These are phyloP conservation scores for Actenoides lindsayi DNA, from an alignment of 2,113 vertebrate species.

Conservation along the genomic window DNA sequence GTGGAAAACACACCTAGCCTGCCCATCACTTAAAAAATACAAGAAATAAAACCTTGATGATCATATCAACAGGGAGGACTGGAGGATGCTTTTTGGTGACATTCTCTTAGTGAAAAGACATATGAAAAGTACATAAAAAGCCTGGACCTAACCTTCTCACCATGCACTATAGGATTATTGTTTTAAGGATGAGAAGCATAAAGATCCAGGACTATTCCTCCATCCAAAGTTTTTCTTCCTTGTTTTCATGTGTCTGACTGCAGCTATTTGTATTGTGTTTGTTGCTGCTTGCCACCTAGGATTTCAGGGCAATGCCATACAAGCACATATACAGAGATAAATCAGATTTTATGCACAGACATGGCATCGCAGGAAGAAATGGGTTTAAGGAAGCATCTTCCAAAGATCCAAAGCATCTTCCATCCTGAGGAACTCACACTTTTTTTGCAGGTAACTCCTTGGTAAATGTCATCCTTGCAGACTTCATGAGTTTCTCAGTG, in stretches of 20 bases:
- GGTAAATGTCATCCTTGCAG: background rate
- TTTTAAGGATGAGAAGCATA: background rate
- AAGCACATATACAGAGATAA: background rate
- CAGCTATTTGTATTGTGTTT: background rate
- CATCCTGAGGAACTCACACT: background rate
- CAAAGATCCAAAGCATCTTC: background rate
- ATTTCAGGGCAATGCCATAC: background rate
- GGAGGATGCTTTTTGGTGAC: background rate
- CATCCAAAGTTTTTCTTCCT: background rate
- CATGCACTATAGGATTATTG: background rate
- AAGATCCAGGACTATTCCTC: background rate
- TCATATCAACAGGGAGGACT: background rate
- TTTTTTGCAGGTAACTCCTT: background rate
- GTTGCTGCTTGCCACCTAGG: background rate
- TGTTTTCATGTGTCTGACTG: background rate
- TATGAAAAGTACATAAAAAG: background rate
- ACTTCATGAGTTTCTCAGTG: background rate
- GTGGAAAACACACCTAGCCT: background rate
- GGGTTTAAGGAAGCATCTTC: background rate
- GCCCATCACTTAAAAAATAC: background rate
- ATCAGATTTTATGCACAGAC: background rate
- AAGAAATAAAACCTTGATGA: background rate
- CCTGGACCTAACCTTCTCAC: background rate
- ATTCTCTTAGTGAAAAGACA: background rate
- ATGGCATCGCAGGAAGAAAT: background rate